Conservation (phyloP, 2,797 vertebrate genomes). For the Geotrypetes seraphini region DNA sequence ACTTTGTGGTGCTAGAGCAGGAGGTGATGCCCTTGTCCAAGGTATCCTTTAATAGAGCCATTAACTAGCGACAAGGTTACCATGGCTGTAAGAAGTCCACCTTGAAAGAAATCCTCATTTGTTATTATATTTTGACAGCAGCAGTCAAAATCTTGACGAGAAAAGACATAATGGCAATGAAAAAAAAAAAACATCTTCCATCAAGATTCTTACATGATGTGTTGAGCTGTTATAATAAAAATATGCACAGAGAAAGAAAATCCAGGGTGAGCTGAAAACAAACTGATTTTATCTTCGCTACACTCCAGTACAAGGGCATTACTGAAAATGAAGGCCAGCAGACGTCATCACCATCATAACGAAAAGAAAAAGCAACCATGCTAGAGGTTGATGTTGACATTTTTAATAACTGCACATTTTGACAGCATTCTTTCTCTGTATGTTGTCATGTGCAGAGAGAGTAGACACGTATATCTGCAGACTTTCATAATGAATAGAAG, state of each 20-base stretch:
- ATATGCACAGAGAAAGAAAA: constrained; percentile 16
- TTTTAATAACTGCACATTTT: too few species aligned
- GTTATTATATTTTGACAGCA: constrained; percentile 55
- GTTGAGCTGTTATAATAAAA: constrained; percentile 42
- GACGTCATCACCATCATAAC: too few species aligned
- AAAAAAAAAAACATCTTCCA: constrained; percentile 10
- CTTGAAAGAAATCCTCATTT: constrained; percentile 47
- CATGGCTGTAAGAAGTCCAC: constrained; percentile 43
- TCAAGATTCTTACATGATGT: constrained; percentile 38
- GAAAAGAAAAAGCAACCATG: too few species aligned
- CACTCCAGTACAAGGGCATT: too few species aligned
- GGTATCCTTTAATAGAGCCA: constrained; percentile 14
- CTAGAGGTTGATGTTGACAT: too few species aligned
- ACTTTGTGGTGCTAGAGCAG: constrained; percentile 1
- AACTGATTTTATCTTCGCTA: constrained; percentile 16
- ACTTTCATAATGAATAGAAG: too few species aligned
- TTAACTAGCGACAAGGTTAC: constrained; percentile 37
- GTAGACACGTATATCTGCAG: too few species aligned
- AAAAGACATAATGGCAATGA: constrained; percentile 13
- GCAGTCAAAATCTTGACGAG: constrained; percentile 38
- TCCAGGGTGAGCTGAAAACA: constrained; percentile 9
- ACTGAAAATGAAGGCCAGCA: too few species aligned
- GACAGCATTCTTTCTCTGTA: too few species aligned
- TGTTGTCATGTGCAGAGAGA: too few species aligned
- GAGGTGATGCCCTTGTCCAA: constrained; percentile 13